These are phyloP conservation scores for Amyelois transitella DNA, from an alignment of 1,140 invertebrate genomes.

Conservation along the genomic window DNA sequence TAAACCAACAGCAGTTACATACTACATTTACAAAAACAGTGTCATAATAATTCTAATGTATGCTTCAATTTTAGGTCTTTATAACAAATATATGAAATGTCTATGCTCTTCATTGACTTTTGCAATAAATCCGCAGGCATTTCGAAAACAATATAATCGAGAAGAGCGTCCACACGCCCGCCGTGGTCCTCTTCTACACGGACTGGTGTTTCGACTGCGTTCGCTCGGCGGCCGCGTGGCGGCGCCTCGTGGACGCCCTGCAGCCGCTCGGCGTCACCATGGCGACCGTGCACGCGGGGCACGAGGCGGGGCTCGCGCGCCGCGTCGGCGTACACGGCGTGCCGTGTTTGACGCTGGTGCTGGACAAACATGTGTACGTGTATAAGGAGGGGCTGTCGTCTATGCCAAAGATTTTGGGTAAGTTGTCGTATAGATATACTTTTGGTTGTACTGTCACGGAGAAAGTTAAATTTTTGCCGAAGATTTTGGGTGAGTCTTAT, in stretches of 20 bases:
- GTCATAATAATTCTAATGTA: no score
- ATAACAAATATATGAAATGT: no score
- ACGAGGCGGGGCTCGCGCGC: conserved; percentile 83
- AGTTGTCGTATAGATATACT: conserved; percentile 19
- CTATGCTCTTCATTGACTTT: neutral
- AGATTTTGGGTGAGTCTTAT: no score
- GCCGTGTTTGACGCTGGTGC: conserved; percentile 86
- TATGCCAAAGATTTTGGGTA: conserved; percentile 85
- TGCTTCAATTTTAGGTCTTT: no score
- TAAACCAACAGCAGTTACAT: no score
- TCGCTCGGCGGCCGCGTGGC: conserved; percentile 87
- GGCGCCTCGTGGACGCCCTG: conserved; percentile 87
- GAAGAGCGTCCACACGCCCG: conserved; percentile 86
- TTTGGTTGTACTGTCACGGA: conserved; percentile 2
- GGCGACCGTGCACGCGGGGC: conserved; percentile 89
- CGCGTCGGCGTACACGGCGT: conserved; percentile 86
- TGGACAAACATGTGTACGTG: conserved; percentile 86
- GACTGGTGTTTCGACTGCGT: conserved; percentile 96
- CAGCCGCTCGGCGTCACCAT: conserved; percentile 84
- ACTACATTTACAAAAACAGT: no score
- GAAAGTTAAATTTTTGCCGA: no score
- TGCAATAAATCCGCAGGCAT: conserved; percentile 73
- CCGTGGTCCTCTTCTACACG: conserved; percentile 91
- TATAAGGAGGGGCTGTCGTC: conserved; percentile 87
- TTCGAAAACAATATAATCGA: conserved; percentile 91